A percentile compares a stretch with the other conserved stretches of the same genome.
phyloP scores from a whole-genome alignment of 64 coral and sea anemone genomes.

The Stichodactyla helianthus region DNA sequence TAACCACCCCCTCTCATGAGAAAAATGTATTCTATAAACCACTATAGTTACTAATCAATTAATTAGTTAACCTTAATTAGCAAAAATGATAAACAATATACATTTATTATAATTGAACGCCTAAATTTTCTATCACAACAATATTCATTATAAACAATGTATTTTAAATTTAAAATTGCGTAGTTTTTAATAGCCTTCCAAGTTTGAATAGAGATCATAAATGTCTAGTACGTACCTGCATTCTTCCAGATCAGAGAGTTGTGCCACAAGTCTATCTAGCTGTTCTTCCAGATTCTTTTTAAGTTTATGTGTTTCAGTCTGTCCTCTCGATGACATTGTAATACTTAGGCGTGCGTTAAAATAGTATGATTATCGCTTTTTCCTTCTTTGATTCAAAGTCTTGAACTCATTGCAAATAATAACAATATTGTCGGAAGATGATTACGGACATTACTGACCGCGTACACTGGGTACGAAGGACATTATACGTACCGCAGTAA shows the following conservation, averaged over 20 bases:
- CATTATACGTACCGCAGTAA: neutral
- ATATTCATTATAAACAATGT: too few species aligned
- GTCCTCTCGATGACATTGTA: slow-evolving; percentile 86
- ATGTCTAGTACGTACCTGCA: slow-evolving; percentile 52
- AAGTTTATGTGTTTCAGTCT: slow-evolving; percentile 84
- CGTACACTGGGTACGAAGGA: neutral
- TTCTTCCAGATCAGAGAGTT: slow-evolving; percentile 82
- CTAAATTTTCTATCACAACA: too few species aligned
- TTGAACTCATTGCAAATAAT: neutral
- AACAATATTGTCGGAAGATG: neutral
- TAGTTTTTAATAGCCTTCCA: too few species aligned
- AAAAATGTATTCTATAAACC: too few species aligned
- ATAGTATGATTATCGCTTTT: neutral
- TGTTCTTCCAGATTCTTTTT: slow-evolving; percentile 91
- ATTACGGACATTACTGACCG: neutral
- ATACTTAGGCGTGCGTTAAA: neutral
- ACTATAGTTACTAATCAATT: too few species aligned
- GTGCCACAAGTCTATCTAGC: slow-evolving; percentile 85
- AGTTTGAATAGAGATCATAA: too few species aligned
- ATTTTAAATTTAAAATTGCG: too few species aligned
- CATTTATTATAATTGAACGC: too few species aligned
- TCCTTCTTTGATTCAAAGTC: neutral
- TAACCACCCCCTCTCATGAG: too few species aligned
- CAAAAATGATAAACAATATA: too few species aligned
- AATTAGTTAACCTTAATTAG: too few species aligned